Percentiles rank a stretch among this genome's conserved stretches.
These are phyloP conservation scores for Sinocyclocheilus rhinocerous DNA, from an alignment of 2,113 vertebrate species.

Conservation along the genomic window DNA sequence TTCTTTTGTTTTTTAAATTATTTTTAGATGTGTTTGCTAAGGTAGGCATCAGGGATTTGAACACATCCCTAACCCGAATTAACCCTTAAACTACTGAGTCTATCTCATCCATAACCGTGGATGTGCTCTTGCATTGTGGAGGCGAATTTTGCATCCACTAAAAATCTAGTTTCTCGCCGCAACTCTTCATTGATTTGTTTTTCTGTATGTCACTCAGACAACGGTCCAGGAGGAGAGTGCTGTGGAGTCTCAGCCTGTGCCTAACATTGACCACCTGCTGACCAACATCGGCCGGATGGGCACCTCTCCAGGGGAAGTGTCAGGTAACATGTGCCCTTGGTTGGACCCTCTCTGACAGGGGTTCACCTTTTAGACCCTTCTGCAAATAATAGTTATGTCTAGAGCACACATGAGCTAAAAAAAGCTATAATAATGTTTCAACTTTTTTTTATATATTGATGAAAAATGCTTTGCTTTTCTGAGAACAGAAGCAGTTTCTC, in stretches of 20 bases:
- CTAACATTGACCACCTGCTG: constrained; percentile 99
- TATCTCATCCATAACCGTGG: neutral
- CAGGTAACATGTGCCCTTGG: constrained; percentile 88
- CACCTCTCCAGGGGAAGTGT: constrained; percentile 91
- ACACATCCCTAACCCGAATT: neutral
- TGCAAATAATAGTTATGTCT: constrained; percentile 12
- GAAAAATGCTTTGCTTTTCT: constrained; percentile 21
- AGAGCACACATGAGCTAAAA: neutral
- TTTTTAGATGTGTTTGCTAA: no score
- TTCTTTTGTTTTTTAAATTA: neutral
- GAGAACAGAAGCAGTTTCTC: neutral
- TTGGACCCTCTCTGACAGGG: constrained; percentile 66
- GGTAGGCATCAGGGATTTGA: neutral
- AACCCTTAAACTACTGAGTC: neutral
- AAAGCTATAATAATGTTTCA: neutral
- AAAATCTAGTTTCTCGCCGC: neutral
- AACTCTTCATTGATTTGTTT: neutral
- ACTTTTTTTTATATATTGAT: neutral
- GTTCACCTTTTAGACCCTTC: constrained; percentile 70
- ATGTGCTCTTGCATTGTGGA: neutral
- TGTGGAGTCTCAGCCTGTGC: constrained; percentile 96
- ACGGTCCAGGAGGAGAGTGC: constrained; percentile 89
- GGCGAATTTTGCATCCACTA: neutral
- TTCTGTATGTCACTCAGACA: constrained; percentile 52
- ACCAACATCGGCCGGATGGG: constrained; percentile 98